These are phyloP conservation scores for Aelia acuminata DNA, from an alignment of 2,888 invertebrate genomes.

Conservation along the genomic window DNA sequence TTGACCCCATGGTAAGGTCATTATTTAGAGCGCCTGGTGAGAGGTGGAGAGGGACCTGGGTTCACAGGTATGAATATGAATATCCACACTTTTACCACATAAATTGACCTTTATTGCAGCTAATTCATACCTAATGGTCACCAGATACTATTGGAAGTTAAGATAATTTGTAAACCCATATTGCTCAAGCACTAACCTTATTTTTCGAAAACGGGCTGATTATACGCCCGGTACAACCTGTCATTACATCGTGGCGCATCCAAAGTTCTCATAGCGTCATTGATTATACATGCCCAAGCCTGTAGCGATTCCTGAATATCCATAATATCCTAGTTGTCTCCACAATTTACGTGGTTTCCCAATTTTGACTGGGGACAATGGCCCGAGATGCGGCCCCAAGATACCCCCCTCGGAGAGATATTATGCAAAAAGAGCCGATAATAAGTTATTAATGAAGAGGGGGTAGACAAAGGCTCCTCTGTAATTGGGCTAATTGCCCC, in stretches of 20 bases:
- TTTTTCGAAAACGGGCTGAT: not conserved
- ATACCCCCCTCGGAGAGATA: not conserved
- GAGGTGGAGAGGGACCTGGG: too few relatives aligned
- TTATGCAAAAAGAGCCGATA: slow-evolving; percentile 36
- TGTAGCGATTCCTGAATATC: slow-evolving; percentile 21
- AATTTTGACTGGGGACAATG: slow-evolving; percentile 18
- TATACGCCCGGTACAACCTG: not conserved
- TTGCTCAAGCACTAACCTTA: not conserved
- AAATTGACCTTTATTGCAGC: too few relatives aligned
- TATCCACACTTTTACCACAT: too few relatives aligned
- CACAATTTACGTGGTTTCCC: slow-evolving; percentile 15
- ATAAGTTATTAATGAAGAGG: slow-evolving; percentile 40
- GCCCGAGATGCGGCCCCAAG: not conserved
- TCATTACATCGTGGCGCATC: not conserved
- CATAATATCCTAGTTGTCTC: slow-evolving; percentile 14
- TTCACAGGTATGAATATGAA: too few relatives aligned
- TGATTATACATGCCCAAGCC: slow-evolving; percentile 27
- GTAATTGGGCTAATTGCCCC: slow-evolving; percentile 44
- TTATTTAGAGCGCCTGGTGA: too few relatives aligned
- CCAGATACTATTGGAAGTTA: not conserved
- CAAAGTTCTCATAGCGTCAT: slow-evolving; percentile 27
- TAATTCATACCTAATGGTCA: too few relatives aligned
- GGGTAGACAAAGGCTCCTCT: not conserved
- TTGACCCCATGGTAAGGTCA: too few relatives aligned
- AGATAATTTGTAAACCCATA: not conserved